Base-by-base conservation (phyloP, 2,113 vertebrate species). In the Cynopterus brachyotis region DNA sequence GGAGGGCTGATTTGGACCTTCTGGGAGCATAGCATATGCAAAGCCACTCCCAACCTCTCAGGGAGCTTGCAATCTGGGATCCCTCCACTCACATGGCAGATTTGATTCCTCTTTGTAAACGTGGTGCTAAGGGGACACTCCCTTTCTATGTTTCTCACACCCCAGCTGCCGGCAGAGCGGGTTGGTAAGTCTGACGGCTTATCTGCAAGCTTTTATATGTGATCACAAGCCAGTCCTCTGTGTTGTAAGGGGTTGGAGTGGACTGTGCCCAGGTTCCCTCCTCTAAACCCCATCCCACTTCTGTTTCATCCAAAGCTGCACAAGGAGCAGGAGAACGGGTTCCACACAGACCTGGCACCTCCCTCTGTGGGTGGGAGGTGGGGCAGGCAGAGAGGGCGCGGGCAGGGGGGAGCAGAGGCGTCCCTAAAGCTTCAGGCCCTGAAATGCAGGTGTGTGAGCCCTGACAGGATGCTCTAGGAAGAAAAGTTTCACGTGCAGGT, bases 291-390 rank as follows among this genome's bases (percentile, higher is more conserved):
- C 57, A 86, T 90, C 67, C 88, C 72, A 66, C 40, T 70, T 95
- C 69, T 97, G 96, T 98, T 94, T 95, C 79, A 75, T 64, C 76
- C 87, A 98, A 97, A 97, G 96, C 91, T 96, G 97, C 94, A 85
- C n/a, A 53, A 93, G 95, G 78, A 92, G 98, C 94, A 86, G 83
- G 10, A 86, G 94, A 98, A 97, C 97, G 91, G 96, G 93, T 97
- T 98, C 93, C 95, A 37, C 62, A 26, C 4, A 83, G 93, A 91
- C 96, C 67, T 83, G 96, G 89, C 66, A 85, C 95, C 92, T 94
- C 89, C 20, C 70, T 94, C 97, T 93, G 37, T 88, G 97, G 95
- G 91, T 98, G 97, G 59, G 84, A 96, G 97, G 98, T 97, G 97
- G 96, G 96, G 95, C 95, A 70, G 95, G 89, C 88, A 96, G 96